Percentiles rank a stretch among this genome's conserved stretches.
Conservation (phyloP, 1,140 invertebrate species). For the Cherax quadricarinatus region DNA sequence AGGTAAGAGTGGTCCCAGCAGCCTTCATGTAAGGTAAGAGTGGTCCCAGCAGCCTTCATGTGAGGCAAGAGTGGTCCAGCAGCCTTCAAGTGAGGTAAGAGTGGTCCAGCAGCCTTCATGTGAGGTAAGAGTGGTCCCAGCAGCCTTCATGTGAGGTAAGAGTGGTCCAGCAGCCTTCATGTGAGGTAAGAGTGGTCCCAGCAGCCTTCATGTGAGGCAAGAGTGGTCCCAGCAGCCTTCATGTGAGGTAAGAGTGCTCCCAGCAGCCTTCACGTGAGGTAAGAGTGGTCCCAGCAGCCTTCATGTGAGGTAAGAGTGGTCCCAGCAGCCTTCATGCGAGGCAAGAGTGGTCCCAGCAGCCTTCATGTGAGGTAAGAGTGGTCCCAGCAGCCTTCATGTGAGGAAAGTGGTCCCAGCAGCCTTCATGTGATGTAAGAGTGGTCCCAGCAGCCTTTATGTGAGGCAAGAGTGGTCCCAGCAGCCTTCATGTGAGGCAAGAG, state of each 20-base stretch:
- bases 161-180: background rate
- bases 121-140: slow-evolving; percentile 21
- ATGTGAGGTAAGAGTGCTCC: background rate
- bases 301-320: slow-evolving; percentile 19
- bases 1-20: background rate
- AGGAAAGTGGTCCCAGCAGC: background rate
- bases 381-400: background rate
- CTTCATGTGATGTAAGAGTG: background rate
- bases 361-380: background rate
- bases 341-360: background rate
- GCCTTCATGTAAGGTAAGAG: background rate
- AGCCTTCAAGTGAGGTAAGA: slow-evolving; percentile 3
- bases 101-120: slow-evolving; percentile 35
- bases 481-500: slow-evolving; percentile 11
- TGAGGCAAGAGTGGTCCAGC: slow-evolving; percentile 46
- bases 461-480: no score
- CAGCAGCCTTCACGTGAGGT: slow-evolving; percentile 22
- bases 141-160: slow-evolving; percentile 3
- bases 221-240: background rate
- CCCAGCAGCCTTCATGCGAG: slow-evolving; percentile 20
- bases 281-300: slow-evolving; percentile 22
- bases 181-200: background rate
- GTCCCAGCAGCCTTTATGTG: no score
- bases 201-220: background rate
- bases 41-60: no score